A percentile compares a stretch with the other conserved stretches of the same genome.
phyloP scores from a whole-genome alignment of 2,113 vertebrate species.

The Amphiprion percula region DNA sequence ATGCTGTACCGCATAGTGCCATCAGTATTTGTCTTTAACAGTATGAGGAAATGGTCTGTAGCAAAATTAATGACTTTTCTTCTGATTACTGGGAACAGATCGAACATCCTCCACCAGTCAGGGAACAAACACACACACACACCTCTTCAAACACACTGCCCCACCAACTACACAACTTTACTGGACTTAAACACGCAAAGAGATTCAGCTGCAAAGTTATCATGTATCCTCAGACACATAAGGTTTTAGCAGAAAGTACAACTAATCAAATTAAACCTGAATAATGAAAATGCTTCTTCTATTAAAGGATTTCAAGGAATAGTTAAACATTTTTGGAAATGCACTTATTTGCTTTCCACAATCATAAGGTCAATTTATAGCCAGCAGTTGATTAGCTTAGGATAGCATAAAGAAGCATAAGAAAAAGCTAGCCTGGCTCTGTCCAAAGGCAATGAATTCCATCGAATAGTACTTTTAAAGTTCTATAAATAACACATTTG shows the following conservation, averaged over 20 bases:
- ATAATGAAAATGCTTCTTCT: background rate
- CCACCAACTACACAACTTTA: too few species aligned
- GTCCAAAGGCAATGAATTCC: constrained; percentile 12
- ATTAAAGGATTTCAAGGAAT: background rate
- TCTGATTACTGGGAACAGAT: constrained; percentile 10
- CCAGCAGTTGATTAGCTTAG: background rate
- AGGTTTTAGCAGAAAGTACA: too few species aligned
- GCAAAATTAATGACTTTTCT: background rate
- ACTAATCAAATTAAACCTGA: too few species aligned
- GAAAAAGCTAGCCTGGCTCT: background rate
- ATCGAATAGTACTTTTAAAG: background rate
- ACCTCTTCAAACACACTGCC: background rate
- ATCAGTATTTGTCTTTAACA: constrained; percentile 23
- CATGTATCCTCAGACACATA: too few species aligned
- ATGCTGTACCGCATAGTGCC: background rate
- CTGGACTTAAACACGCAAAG: too few species aligned
- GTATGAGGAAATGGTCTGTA: constrained; percentile 5
- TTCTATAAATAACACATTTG: background rate
- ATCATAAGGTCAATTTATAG: constrained; percentile 3
- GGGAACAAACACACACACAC: background rate
- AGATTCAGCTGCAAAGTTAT: too few species aligned
- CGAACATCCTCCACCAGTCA: background rate
- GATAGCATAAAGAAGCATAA: background rate
- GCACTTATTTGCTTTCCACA: background rate
- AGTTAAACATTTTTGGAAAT: constrained; percentile 1